Percentiles rank a stretch among this genome's conserved stretches.
Evolutionary conservation across 1,140 invertebrate species (phyloP).

Genomic region (Ooceraea biroi): DNA sequence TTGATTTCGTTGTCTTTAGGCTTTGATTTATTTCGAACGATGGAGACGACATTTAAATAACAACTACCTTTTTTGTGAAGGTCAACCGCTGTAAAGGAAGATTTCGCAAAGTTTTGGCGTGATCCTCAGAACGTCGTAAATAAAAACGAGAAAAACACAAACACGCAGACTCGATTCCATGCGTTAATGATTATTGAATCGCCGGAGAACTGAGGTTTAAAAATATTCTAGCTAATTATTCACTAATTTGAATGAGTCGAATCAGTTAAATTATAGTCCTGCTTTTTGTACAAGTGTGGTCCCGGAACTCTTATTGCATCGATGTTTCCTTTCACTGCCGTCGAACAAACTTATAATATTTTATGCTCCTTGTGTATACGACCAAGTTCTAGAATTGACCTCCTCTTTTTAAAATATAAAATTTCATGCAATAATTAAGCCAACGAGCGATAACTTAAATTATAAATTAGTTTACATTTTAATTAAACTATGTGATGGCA

Average conservation of each 20-base stretch:
- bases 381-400: too few species aligned
- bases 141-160: not conserved
- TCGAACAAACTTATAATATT: too few species aligned
- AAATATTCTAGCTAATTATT: conserved; percentile 12
- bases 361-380: too few species aligned
- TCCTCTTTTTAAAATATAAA: too few species aligned
- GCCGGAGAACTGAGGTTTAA: not conserved
- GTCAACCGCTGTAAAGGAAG: not conserved
- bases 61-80: not conserved
- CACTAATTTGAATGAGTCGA: not conserved
- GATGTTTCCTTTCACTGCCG: not conserved
- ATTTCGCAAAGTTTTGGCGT: too few species aligned
- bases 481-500: too few species aligned
- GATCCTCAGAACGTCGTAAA: not conserved
- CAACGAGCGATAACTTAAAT: too few species aligned
- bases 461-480: too few species aligned
- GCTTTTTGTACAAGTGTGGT: not conserved
- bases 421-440: too few species aligned
- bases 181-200: not conserved
- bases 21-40: not conserved
- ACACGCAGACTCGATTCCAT: not conserved
- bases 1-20: not conserved
- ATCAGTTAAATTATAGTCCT: too few species aligned
- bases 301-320: not conserved
- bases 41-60: conserved; percentile 3